Evolutionary conservation across 2,113 vertebrate genomes (phyloP).

Genomic region (Corythoichthys intestinalis): DNA sequence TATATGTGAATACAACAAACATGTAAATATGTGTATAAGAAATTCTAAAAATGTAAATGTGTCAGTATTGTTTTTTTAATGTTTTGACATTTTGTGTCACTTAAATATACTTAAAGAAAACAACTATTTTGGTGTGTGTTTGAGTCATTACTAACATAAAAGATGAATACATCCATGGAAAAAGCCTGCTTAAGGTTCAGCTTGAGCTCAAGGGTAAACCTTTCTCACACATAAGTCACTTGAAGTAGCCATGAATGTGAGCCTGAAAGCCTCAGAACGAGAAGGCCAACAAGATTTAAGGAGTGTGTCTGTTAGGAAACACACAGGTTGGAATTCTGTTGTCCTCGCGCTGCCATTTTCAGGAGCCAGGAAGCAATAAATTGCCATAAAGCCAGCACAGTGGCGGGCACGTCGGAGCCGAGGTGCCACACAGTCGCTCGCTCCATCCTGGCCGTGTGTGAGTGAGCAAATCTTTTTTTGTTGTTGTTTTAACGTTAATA

Average conservation of each 20-base stretch:
- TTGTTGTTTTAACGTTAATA: background rate
- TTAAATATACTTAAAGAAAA: slow-evolving; percentile 50
- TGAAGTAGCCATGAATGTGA: slow-evolving; percentile 48
- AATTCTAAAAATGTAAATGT: slow-evolving; percentile 41
- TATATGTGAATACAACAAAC: slow-evolving; percentile 19
- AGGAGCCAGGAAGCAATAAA: slow-evolving; percentile 74
- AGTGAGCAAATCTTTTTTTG: slow-evolving; percentile 21
- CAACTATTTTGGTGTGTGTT: background rate
- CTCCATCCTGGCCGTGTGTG: slow-evolving; percentile 42
- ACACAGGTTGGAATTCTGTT: slow-evolving; percentile 60
- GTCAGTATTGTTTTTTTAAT: slow-evolving; percentile 53
- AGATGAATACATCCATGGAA: background rate
- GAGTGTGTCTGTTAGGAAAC: slow-evolving; percentile 34
- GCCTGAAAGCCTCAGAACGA: slow-evolving; percentile 21
- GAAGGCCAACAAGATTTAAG: slow-evolving; percentile 44
- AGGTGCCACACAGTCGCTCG: slow-evolving; percentile 65
- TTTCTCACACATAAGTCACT: slow-evolving; percentile 59
- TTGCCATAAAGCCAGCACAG: slow-evolving; percentile 60
- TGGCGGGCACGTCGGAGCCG: slow-evolving; percentile 35
- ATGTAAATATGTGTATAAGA: slow-evolving; percentile 72
- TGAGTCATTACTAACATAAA: background rate
- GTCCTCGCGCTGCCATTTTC: slow-evolving; percentile 47
- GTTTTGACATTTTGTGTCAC: slow-evolving; percentile 40
- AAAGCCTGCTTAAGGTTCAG: slow-evolving; percentile 3
- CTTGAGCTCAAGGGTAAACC: slow-evolving; percentile 17